These are phyloP conservation scores for Caenorhabditis sp. DNA, from an alignment of 2,888 invertebrate genomes.

Conservation along the genomic window DNA sequence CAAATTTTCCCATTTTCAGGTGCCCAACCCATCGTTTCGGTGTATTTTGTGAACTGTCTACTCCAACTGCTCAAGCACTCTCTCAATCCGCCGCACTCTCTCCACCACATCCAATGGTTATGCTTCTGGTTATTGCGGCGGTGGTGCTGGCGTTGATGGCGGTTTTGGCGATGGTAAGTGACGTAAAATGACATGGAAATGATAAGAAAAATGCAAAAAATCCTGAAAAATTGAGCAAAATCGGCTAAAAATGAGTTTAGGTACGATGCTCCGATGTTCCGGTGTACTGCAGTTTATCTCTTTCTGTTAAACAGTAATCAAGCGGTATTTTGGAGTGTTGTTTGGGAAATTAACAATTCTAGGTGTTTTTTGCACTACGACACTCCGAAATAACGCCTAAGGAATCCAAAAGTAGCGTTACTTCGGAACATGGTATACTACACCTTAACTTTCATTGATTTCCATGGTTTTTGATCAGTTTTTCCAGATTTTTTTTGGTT, in stretches of 20 bases:
- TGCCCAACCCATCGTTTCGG: slow-evolving; percentile 62
- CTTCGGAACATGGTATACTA: no score
- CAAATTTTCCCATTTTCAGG: slow-evolving; percentile 23
- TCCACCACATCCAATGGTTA: slow-evolving; percentile 46
- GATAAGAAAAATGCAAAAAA: no score
- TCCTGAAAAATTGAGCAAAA: neutral
- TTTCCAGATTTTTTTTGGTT: no score
- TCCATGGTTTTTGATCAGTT: no score
- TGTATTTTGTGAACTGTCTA: slow-evolving; percentile 56
- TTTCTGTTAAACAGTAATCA: no score
- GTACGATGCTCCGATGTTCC: neutral
- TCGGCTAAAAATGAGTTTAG: neutral
- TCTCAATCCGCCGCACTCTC: slow-evolving; percentile 21
- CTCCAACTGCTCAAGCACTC: slow-evolving; percentile 48
- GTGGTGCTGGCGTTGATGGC: slow-evolving; percentile 46
- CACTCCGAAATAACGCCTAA: neutral
- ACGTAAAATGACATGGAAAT: no score
- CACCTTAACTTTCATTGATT: neutral
- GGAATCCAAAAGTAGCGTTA: no score
- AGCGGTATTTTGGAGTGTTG: neutral
- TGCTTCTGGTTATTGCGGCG: slow-evolving; percentile 51
- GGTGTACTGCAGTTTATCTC: neutral
- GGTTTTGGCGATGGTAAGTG: slow-evolving; percentile 58
- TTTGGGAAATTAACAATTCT: no score
- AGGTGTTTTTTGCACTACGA: no score